Conservation (phyloP, 1,140 invertebrate species). For the Mesaphorura yosii region DNA sequence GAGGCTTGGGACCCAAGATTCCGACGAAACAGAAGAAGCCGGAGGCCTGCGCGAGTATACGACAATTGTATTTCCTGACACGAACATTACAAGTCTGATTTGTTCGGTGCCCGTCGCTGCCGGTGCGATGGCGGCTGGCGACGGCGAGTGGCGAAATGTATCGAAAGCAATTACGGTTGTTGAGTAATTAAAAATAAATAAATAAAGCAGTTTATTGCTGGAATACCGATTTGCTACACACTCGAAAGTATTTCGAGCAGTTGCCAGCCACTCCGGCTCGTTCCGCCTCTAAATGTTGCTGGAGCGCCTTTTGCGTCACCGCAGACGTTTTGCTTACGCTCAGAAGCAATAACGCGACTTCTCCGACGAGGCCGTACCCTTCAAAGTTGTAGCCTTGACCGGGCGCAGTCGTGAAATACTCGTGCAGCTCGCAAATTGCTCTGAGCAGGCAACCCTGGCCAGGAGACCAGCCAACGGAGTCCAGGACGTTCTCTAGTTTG, state of each 20-base stretch:
- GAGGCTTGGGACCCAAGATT: too few species aligned
- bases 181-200: background rate
- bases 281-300: slow-evolving; percentile 1
- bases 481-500: background rate
- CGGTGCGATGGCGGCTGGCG: background rate
- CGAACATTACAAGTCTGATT: background rate
- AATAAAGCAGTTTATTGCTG: too few species aligned
- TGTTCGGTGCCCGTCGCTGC: slow-evolving; percentile 7
- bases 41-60: too few species aligned
- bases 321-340: background rate
- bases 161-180: background rate
- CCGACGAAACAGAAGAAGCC: too few species aligned
- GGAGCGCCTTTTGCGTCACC: background rate
- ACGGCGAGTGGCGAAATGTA: slow-evolving; percentile 2
- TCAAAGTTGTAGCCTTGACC: too few species aligned
- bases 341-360: background rate
- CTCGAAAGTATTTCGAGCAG: too few species aligned
- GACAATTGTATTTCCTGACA: slow-evolving; percentile 7
- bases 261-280: background rate
- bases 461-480: background rate
- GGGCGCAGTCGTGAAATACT: too few species aligned
- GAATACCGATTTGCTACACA: too few species aligned
- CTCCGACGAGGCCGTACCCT: slow-evolving; percentile 5
- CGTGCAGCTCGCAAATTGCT: slow-evolving; percentile 12
- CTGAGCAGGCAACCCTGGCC: slow-evolving; percentile 4